A percentile compares a stretch with the other conserved stretches of the same genome.
Conservation (phyloP, 1,140 invertebrate genomes). For the Campodea augens region DNA sequence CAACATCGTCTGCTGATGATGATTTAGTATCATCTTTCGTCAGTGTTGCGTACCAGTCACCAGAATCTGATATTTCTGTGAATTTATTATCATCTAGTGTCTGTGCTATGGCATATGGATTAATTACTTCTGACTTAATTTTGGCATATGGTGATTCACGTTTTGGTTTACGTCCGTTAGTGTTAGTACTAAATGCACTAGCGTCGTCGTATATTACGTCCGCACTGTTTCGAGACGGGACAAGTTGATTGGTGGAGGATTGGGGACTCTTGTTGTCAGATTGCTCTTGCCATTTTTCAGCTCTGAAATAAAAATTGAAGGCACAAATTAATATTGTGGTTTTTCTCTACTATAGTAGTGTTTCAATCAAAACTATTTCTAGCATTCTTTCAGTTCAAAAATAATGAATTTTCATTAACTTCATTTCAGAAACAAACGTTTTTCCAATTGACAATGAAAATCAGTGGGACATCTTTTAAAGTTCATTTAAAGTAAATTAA, state of each 20-base stretch:
- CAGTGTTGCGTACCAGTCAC: background rate
- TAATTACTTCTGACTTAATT: background rate
- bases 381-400: no score
- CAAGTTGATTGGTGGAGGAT: background rate
- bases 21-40: background rate
- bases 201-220: background rate
- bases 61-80: background rate
- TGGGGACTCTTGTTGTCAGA: background rate
- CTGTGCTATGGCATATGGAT: background rate
- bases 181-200: background rate
- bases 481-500: no score
- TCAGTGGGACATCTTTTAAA: no score
- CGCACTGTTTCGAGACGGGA: no score
- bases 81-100: background rate
- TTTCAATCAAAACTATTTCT: no score
- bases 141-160: background rate
- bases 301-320: background rate
- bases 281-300: background rate
- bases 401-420: no score
- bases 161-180: background rate
- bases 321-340: background rate
- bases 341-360: no score
- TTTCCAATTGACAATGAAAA: no score
- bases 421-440: no score
- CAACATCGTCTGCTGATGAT: background rate